Percentiles rank a stretch among this genome's conserved stretches.
These are phyloP conservation scores for Lasioglossum baleicum DNA, from an alignment of 1,140 invertebrate species.

Conservation along the genomic window DNA sequence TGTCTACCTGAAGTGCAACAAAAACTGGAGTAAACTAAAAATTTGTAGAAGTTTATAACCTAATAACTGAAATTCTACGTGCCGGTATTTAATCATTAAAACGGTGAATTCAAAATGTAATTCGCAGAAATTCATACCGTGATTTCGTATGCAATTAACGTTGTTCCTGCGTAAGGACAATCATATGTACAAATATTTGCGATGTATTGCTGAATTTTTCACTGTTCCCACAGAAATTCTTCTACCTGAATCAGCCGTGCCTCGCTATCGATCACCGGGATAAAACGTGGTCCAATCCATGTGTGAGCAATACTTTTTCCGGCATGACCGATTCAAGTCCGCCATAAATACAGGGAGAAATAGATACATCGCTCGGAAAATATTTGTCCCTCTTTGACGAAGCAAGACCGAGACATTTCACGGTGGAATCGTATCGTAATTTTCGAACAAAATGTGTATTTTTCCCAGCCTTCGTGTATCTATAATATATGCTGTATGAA, in stretches of 20 bases:
- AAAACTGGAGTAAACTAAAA: too few species aligned
- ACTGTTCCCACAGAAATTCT: constrained; percentile 10
- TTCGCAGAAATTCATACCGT: not conserved
- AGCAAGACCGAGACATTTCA: not conserved
- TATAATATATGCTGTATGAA: not conserved
- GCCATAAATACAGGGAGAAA: not conserved
- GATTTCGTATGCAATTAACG: constrained; percentile 19
- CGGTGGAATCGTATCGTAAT: not conserved
- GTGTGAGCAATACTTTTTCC: not conserved
- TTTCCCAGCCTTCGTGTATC: not conserved
- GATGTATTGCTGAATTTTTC: constrained; percentile 19
- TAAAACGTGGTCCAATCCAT: constrained; percentile 23
- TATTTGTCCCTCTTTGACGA: not conserved
- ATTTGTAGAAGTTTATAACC: too few species aligned
- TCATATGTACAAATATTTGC: constrained; percentile 23
- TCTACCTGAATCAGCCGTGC: constrained; percentile 2
- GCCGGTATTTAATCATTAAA: not conserved
- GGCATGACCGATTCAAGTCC: fast-evolving
- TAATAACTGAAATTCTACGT: not conserved
- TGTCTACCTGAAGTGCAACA: too few species aligned
- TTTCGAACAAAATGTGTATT: not conserved
- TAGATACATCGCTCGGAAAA: not conserved
- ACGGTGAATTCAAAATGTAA: not conserved
- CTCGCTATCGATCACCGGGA: constrained; percentile 28
- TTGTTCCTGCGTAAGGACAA: not conserved